Evolutionary conservation across 2,113 vertebrate genomes (phyloP).

Genomic region (Tupaia tana): DNA sequence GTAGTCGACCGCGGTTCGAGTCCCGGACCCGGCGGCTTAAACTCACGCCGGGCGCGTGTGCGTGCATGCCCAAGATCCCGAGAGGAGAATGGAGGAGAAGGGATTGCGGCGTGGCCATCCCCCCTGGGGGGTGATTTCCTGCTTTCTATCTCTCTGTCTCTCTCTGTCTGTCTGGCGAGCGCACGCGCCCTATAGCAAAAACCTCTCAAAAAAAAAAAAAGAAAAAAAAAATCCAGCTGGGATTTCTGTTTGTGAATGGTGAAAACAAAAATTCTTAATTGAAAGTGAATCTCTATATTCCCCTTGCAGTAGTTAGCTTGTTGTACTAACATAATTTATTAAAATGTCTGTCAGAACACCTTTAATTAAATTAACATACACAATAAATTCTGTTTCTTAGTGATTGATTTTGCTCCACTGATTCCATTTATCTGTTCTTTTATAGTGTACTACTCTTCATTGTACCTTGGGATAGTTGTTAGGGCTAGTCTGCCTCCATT

Average conservation of each 20-base stretch:
- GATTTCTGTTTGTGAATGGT: conserved; percentile 24
- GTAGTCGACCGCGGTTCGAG: too few species aligned
- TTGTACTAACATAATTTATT: background rate
- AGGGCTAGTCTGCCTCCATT: background rate
- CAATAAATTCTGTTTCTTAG: background rate
- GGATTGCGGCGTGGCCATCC: too few species aligned
- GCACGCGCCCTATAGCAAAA: too few species aligned
- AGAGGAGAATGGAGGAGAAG: too few species aligned
- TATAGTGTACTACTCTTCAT: background rate
- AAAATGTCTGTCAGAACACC: background rate
- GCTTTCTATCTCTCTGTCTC: too few species aligned
- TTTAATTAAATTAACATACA: conserved; percentile 38
- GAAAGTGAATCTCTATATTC: background rate
- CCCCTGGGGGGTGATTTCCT: too few species aligned
- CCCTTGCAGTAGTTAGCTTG: background rate
- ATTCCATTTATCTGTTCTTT: background rate
- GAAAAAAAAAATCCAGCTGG: too few species aligned
- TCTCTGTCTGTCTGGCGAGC: too few species aligned
- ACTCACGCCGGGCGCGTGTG: too few species aligned
- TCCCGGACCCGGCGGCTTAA: too few species aligned
- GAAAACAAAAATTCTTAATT: conserved; percentile 14
- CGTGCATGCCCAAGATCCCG: too few species aligned
- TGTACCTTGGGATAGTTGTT: background rate
- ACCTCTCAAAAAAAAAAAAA: too few species aligned
- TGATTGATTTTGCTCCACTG: background rate